phyloP scores from a whole-genome alignment of 2,797 vertebrate species.

The Notolepis coatsorum region DNA sequence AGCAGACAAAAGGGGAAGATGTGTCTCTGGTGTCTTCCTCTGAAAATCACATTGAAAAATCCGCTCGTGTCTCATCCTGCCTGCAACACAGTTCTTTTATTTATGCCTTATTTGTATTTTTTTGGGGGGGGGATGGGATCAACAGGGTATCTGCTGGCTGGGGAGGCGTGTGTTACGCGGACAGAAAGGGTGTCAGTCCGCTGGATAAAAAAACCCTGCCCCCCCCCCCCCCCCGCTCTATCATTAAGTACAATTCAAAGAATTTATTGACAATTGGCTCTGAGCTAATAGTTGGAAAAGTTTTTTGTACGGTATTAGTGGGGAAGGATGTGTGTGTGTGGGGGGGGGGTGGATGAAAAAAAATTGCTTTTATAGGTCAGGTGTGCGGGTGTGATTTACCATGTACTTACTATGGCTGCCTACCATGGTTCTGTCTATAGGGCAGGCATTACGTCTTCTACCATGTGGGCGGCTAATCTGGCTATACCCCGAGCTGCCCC shows the following conservation, averaged over 20 bases:
- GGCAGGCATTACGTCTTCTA: slow-evolving; percentile 41
- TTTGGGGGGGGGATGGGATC: slow-evolving; percentile 16
- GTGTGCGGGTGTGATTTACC: slow-evolving; percentile 26
- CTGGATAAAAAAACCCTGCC: slow-evolving; percentile 56
- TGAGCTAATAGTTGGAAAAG: slow-evolving; percentile 50
- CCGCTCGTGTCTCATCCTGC: slow-evolving; percentile 69
- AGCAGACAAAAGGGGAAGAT: slow-evolving; percentile 81
- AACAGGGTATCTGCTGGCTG: slow-evolving; percentile 66
- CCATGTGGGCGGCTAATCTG: too few species aligned
- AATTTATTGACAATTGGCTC: slow-evolving; percentile 53
- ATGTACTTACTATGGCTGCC: slow-evolving; percentile 15
- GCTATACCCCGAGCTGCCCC: slow-evolving; percentile 54
- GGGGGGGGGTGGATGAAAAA: slow-evolving; percentile 26
- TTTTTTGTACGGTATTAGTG: slow-evolving; percentile 23
- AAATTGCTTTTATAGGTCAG: slow-evolving; percentile 36
- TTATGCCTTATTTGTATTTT: slow-evolving; percentile 54
- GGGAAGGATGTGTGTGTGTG: slow-evolving; percentile 17
- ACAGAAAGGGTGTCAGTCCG: slow-evolving; percentile 61
- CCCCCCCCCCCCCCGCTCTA: slow-evolving; percentile 7
- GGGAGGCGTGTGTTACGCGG: slow-evolving; percentile 60
- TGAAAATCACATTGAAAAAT: slow-evolving; percentile 78
- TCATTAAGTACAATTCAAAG: slow-evolving; percentile 47
- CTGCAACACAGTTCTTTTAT: slow-evolving; percentile 72
- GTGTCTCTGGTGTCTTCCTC: slow-evolving; percentile 70
- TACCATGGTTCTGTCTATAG: slow-evolving; percentile 20